A percentile compares a stretch with the other conserved stretches of the same genome.
Conservation (phyloP, 2,113 vertebrate species). For the Ginglymostoma cirratum region DNA sequence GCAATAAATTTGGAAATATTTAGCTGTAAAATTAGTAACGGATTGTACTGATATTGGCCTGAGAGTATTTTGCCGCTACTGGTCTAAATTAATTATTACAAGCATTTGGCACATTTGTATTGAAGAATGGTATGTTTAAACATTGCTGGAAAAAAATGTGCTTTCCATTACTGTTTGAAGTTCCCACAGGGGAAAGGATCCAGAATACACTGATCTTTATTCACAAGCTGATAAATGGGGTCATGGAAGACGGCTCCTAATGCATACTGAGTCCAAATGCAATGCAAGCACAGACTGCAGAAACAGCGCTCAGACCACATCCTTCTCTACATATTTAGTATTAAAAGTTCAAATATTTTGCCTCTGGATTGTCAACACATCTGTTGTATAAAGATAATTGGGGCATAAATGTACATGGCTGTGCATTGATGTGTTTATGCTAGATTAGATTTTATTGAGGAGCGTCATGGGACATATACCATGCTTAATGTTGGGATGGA, state of each 20-base stretch:
- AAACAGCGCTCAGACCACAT: neutral
- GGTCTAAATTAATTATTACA: slow-evolving; percentile 4
- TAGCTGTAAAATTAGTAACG: neutral
- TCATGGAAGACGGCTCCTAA: neutral
- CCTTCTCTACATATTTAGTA: neutral
- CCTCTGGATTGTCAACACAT: neutral
- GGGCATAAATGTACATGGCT: neutral
- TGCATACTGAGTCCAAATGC: too few species aligned
- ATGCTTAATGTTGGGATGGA: neutral
- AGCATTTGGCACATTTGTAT: neutral
- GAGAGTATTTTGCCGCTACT: neutral
- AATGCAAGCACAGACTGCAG: neutral
- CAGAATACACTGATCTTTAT: neutral
- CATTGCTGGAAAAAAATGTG: neutral
- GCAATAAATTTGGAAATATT: neutral
- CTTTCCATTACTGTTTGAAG: neutral
- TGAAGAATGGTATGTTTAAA: neutral
- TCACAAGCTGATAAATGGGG: neutral
- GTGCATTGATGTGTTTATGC: neutral
- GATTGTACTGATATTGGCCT: neutral
- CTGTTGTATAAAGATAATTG: neutral
- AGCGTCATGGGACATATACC: neutral
- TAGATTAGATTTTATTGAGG: neutral
- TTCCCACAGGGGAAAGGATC: neutral
- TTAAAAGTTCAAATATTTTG: neutral